Evolutionary conservation across 1,140 invertebrate genomes (phyloP).

Genomic region (Leptinotarsa texana): DNA sequence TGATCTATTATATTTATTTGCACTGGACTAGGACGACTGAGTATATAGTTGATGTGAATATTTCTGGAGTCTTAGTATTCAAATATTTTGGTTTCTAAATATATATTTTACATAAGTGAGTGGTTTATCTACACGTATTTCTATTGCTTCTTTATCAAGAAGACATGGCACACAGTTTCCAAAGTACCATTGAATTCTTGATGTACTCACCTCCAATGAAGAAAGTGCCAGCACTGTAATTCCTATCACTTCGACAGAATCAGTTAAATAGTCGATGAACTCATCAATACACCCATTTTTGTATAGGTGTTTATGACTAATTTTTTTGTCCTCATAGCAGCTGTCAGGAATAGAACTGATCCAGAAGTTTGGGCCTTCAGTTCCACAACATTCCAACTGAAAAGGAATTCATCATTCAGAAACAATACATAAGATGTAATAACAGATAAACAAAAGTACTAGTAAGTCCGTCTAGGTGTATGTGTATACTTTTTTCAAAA

Average conservation of each 20-base stretch:
- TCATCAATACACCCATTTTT: conserved; percentile 26
- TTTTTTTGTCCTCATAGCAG: conserved; percentile 20
- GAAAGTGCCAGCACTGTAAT: conserved; percentile 68
- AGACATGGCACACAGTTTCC: neutral
- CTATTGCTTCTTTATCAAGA: too few relatives aligned
- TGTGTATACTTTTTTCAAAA: too few relatives aligned
- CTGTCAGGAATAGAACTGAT: conserved; percentile 15
- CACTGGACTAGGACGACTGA: too few relatives aligned
- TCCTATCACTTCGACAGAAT: conserved; percentile 63
- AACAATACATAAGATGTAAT: neutral
- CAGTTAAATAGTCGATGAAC: conserved; percentile 57
- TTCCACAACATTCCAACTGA: conserved; percentile 64
- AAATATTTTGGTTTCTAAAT: too few relatives aligned
- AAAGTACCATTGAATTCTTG: neutral
- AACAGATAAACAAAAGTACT: too few relatives aligned
- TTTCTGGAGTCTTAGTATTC: too few relatives aligned
- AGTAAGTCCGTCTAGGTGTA: too few relatives aligned
- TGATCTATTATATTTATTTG: too few relatives aligned
- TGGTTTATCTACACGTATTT: too few relatives aligned
- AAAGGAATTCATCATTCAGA: neutral
- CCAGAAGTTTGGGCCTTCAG: conserved; percentile 56
- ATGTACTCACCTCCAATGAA: conserved; percentile 63
- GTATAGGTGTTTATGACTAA: conserved; percentile 2
- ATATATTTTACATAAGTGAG: too few relatives aligned
- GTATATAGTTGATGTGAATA: too few relatives aligned